Evolutionary conservation across 2,888 invertebrate species (phyloP), one percentile per base, ranked within the genome.

Genomic region (Drosophila prostipennis): DNA sequence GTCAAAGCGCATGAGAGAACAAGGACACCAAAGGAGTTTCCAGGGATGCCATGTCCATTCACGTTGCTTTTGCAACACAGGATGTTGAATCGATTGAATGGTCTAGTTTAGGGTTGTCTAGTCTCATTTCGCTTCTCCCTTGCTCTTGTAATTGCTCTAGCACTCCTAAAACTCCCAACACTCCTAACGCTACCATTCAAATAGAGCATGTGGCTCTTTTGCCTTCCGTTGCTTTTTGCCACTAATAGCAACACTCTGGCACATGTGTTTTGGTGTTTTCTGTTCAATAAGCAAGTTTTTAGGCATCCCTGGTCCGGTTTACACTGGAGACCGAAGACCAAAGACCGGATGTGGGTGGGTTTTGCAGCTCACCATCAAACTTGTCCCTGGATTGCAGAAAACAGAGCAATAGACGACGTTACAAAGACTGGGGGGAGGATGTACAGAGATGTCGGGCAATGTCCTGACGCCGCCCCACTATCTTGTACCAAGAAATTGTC

Each of bases 241-340:
- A 46, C 46, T 32, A 46, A 46, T 46, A 16, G 46, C 46, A 46
- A 46, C 46, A 46, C 46, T 46, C 6, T 16, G 11, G 46, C 46
- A 46, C 46, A 46, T 46, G 46, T 46, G 46, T 29, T 46, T 16
- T 11, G 46, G 46, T 46, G 46, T 46, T 46, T 46, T 46, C 46
- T 46, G 46, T 46, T 46, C 46, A 46, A 46, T 46, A 46, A 46
- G 46, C 46, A 46, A 46, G 46, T 46, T 46, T 46, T 46, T 32
- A 8, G 46, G 29, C 46, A 32, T 32, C 48, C 32, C 48, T 34
- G 34, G 57, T 58, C 49, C 42, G 42, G 63, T 36, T 36, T 61
- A 49, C 65, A 65, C 67, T 53, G 39, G 65, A 65, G 67, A 65
- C 65, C 65, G n/a, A n/a, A n/a, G n/a, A n/a, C 67, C 46, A 34